Base-by-base conservation (phyloP, 2,888 invertebrate species). In the Tachystola acroxantha region DNA sequence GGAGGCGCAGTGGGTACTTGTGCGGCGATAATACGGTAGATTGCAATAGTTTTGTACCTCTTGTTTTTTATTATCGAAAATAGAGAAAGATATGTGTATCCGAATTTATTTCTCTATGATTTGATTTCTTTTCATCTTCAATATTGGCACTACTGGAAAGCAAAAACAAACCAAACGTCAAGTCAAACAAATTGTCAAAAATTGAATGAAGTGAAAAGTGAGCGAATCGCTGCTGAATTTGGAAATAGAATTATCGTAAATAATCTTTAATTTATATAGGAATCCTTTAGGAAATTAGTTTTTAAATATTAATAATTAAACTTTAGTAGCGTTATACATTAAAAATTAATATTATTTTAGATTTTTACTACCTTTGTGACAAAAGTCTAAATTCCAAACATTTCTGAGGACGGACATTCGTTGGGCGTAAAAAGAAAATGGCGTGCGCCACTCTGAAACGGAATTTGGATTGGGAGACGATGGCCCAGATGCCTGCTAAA, bases 401-500 rank as follows among this genome's bases (percentile, higher is more conserved):
- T 61, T 61, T 69, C 55, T 53, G 57, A 68, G 63, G 53, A 50
- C 59, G 70, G 76, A 77, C 76, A 70, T 89, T 89, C 82, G 77
- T 77, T 89, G 87, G 89, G 89, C 89, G 88, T 89, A 87, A 78
- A 84, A 89, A 82, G 81, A 91, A 91, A 90, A 98, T 98, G 98
- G 98, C 98, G 90, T 98, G 98, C 91, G 97, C 97, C 88, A 98
- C 98, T 68, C 90, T 98, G 54, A 98, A 98, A 90, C 92, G 98
- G 81, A 93, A 94, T 75, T 90, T 96, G 71, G 98, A 98, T 80
- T 97, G 97, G 92, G 98, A 98, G 88, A 94, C 96, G 50, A 92
- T 96, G 81, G 93, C 94, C 72, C 94, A 94, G 68, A 88, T 95
- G 64, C 95, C 96, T 41, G 92, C 93, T 19, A 97, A 97, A 85